Conservation (phyloP, 2,113 vertebrate species). For the Myotis yumanensis region DNA sequence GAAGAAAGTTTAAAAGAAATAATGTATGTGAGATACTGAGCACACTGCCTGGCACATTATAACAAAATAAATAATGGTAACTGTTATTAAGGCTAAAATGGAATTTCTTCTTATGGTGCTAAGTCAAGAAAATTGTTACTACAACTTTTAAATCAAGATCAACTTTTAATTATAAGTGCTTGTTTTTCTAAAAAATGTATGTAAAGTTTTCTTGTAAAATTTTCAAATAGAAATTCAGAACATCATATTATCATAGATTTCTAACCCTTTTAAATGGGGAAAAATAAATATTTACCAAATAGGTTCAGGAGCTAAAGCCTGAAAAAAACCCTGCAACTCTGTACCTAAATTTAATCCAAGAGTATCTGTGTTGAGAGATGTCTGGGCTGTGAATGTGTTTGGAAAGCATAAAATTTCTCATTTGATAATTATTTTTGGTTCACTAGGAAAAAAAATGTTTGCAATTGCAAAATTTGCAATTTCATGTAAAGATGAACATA, state of each 20-base stretch:
- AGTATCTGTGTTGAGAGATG: background rate
- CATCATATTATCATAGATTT: background rate
- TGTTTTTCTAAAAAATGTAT: background rate
- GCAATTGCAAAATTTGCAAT: background rate
- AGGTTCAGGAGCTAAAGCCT: background rate
- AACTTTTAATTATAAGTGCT: background rate
- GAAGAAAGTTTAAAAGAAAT: conserved; percentile 16
- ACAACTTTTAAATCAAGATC: background rate
- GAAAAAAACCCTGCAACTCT: background rate
- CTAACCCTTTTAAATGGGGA: background rate
- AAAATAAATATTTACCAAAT: conserved; percentile 38
- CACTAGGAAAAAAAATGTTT: conserved; percentile 6
- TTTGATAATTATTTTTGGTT: conserved; percentile 19
- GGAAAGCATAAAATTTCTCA: background rate
- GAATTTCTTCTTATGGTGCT: conserved; percentile 4
- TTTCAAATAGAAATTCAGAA: conserved; percentile 1
- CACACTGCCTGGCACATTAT: background rate
- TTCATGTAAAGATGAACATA: background rate
- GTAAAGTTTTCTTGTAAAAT: background rate
- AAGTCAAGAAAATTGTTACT: background rate
- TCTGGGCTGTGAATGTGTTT: background rate
- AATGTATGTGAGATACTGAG: conserved; percentile 37
- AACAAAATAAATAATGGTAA: background rate
- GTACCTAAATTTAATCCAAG: conserved; percentile 14
- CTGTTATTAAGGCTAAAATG: background rate